These are phyloP conservation scores for Smutsia gigantea DNA, from an alignment of 2,797 vertebrate species.

Conservation along the genomic window DNA sequence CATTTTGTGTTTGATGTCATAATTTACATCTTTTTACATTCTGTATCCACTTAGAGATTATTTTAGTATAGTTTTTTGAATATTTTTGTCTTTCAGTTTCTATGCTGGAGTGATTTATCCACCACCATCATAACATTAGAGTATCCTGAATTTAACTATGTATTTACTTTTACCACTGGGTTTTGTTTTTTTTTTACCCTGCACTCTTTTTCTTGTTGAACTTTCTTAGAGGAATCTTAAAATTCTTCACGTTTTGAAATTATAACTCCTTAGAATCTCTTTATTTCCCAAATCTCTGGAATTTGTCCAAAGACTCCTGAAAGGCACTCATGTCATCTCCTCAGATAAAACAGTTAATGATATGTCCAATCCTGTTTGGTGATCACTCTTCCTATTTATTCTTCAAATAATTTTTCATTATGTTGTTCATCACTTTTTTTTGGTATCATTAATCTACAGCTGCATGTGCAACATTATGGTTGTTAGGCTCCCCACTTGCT, in stretches of 20 bases:
- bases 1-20: not conserved
- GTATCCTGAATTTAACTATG: too few relatives aligned
- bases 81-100: too few relatives aligned
- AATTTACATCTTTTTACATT: not conserved
- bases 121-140: too few relatives aligned
- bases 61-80: too few relatives aligned
- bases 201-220: not conserved
- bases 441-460: too few relatives aligned
- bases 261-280: not conserved
- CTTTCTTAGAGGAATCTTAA: not conserved
- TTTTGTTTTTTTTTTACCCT: not conserved
- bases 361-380: not conserved
- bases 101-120: too few relatives aligned
- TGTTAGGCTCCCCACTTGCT: too few relatives aligned
- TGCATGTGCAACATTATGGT: too few relatives aligned
- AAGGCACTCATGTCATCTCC: not conserved
- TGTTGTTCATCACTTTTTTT: not conserved
- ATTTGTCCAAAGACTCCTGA: not conserved
- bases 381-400: not conserved
- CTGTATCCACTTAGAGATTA: too few relatives aligned
- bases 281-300: not conserved
- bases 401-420: not conserved
- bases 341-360: not conserved
- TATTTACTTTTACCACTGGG: too few relatives aligned
- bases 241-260: not conserved